Base-by-base conservation (phyloP, 2,113 vertebrate species). In the Cathartes aura region DNA sequence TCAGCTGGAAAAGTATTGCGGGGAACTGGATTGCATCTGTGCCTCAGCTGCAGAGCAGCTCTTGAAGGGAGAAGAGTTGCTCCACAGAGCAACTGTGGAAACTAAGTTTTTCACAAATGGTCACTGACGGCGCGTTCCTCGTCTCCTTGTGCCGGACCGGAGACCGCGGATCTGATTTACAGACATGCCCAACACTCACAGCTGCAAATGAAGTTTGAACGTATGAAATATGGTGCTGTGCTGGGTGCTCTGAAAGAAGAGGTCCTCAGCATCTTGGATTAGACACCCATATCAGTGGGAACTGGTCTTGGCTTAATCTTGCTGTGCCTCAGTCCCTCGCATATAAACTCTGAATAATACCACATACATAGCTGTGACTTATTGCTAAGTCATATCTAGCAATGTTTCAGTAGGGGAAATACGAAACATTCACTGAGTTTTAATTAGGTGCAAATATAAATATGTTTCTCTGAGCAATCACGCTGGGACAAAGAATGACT, bases 111-210 rank as follows among this genome's bases (percentile, higher is more conserved):
- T 55, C 56, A 38, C 14, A 53, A 59, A 24, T 11, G 48, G 26
- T 85, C 76, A n/a, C 36, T 29, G 36, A 12, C 3, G 8, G 17
- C 7, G 3, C 1, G 0, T 8, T 90, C 45, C 48, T 91, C 53
- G 24, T 60, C 14, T 23, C 22, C 68, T 78, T 10, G 1, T 27
- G 7, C 18, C 0, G 0, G 15, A 45, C 11, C 2, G 5, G 43
- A 53, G 40, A 52, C 9, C 12, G 5, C 1, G 2, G 71, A 5
- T 16, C 21, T 86, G 50, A 89, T 59, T 78, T 89, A 80, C 60
- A 63, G 68, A 58, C 22, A 8, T 15, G 12, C 3, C 64, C 26
- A 22, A 47, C 8, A 10, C 75, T 71, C 67, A 63, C 83, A 96
- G 27, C 48, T 91, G 73, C 42, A 48, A 80, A 1, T n/a, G 22